A percentile compares a stretch with the other conserved stretches of the same genome.
Evolutionary conservation across 2,113 vertebrate genomes (phyloP).

Genomic region (Brevimyrus niger): DNA sequence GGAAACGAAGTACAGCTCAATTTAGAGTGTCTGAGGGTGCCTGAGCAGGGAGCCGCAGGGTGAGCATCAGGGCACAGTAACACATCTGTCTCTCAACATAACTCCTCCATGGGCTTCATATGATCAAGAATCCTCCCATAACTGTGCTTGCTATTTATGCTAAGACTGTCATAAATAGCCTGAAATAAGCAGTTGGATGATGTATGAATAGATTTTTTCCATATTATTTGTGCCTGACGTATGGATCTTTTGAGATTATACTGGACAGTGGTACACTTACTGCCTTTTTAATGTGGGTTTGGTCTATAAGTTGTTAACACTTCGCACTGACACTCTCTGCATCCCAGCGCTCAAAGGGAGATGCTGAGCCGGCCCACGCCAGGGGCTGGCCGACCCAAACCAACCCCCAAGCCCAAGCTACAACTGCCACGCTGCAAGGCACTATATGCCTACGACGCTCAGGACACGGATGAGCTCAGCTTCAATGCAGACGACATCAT

Average conservation of each 20-base stretch:
- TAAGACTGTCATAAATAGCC: not conserved
- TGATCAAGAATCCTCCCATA: not conserved
- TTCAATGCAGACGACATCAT: slow-evolving; percentile 94
- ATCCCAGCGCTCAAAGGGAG: not conserved
- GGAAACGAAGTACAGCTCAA: not conserved
- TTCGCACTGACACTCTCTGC: not conserved
- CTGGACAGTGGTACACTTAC: not conserved
- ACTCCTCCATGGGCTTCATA: not conserved
- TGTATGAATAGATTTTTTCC: not conserved
- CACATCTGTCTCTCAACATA: not conserved
- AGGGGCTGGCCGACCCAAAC: slow-evolving; percentile 67
- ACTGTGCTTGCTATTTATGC: not conserved
- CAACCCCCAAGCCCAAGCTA: slow-evolving; percentile 90
- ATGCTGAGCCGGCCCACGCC: not conserved
- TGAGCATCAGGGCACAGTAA: not conserved
- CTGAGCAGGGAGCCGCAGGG: slow-evolving; percentile 27
- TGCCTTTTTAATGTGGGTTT: not conserved
- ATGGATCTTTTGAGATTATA: not conserved
- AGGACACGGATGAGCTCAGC: slow-evolving; percentile 97
- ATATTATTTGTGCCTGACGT: not conserved
- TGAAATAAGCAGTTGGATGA: not conserved
- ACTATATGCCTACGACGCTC: slow-evolving; percentile 91
- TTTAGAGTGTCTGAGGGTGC: slow-evolving; percentile 42
- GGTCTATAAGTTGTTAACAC: not conserved
- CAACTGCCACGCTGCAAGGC: slow-evolving; percentile 94